These are phyloP conservation scores for Lepus americanus DNA, from an alignment of 2,113 vertebrate genomes.

Conservation along the genomic window DNA sequence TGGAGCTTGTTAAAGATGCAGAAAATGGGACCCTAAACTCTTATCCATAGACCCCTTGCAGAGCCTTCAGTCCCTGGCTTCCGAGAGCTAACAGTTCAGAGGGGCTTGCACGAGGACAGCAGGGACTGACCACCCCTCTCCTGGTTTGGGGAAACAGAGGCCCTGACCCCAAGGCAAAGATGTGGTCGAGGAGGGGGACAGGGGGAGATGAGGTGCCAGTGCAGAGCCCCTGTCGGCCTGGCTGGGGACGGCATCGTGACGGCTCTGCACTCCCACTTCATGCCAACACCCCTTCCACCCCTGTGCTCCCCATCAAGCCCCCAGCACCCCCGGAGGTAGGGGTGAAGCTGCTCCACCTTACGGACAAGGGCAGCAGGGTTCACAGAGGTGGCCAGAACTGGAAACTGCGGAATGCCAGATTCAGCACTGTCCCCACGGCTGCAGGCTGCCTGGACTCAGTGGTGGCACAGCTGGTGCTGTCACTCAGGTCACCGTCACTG, in stretches of 20 bases:
- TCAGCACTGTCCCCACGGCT: neutral
- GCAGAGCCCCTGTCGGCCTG: neutral
- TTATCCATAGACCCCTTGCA: neutral
- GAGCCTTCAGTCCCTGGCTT: neutral
- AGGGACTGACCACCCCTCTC: neutral
- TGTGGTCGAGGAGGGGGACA: neutral
- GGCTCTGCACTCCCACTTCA: neutral
- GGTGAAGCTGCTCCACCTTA: constrained; percentile 62
- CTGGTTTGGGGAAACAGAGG: neutral
- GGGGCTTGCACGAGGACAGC: neutral
- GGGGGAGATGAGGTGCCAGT: neutral
- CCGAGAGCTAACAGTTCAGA: neutral
- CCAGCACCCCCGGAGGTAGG: constrained; percentile 31
- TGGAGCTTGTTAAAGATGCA: neutral
- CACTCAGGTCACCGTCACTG: neutral
- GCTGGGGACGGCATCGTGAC: neutral
- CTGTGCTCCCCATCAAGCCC: constrained; percentile 41
- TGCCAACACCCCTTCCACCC: neutral
- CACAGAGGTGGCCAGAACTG: neutral
- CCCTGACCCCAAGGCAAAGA: neutral
- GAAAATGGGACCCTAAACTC: neutral
- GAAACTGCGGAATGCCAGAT: neutral
- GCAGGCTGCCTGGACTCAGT: neutral
- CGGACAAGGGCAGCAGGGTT: constrained; percentile 71
- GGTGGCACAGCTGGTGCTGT: too few species aligned